Evolutionary conservation across 2,797 vertebrate species (phyloP).

Genomic region (Botia almorhae): DNA sequence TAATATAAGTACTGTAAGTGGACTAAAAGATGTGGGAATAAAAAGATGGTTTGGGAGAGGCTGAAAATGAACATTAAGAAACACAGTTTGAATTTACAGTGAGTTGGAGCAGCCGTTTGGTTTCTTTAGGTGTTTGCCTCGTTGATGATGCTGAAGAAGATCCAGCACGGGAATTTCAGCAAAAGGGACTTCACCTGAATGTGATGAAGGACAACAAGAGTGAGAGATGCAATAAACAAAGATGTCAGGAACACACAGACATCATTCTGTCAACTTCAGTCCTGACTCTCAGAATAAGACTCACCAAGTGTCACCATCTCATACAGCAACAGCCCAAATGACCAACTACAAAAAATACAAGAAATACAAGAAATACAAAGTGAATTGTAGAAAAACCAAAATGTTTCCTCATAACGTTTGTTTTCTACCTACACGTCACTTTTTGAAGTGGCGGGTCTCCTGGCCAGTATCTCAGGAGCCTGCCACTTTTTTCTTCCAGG

Average conservation of each 20-base stretch:
- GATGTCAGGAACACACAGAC: too few species aligned
- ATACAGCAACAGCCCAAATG: conserved; percentile 91
- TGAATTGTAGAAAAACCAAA: too few species aligned
- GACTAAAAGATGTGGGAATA: not conserved
- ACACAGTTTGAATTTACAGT: conserved; percentile 78
- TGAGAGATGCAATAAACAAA: conserved; percentile 5
- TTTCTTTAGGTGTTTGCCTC: conserved; percentile 85
- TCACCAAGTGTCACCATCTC: conserved; percentile 94
- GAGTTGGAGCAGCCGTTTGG: conserved; percentile 82
- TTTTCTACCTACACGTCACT: conserved; percentile 84
- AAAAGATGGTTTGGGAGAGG: not conserved
- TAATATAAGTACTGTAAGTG: too few species aligned
- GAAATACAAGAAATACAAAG: not conserved
- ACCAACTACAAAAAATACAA: conserved; percentile 85
- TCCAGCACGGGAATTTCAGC: conserved; percentile 83
- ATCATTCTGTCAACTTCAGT: not conserved
- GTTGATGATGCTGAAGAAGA: conserved; percentile 88
- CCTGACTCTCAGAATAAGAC: conserved; percentile 45
- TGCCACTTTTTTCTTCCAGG: conserved; percentile 87
- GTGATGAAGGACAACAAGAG: not conserved
- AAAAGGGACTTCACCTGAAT: conserved; percentile 89
- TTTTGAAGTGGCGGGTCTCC: conserved; percentile 73
- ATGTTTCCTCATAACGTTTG: too few species aligned
- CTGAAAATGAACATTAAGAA: not conserved
- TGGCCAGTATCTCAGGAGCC: conserved; percentile 86